Evolutionary conservation across 1,140 invertebrate species (phyloP), one percentile per base, ranked within the genome.

Genomic region (Pomacea maculata): DNA sequence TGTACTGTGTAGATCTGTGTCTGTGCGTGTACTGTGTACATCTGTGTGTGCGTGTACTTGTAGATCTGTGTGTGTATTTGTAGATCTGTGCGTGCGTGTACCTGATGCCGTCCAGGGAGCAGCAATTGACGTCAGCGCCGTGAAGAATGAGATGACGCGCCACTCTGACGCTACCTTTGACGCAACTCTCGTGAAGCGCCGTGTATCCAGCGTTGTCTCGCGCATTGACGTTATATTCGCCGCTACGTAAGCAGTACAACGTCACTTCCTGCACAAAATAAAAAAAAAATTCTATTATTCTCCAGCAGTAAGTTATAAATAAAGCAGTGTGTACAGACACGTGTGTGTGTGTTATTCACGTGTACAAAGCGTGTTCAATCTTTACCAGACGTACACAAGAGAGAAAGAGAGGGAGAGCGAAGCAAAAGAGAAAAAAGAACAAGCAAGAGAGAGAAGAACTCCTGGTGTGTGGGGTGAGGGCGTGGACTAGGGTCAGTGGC

Each of bases 201-300:
- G 97, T 98, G 89, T 97, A 98, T 0, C 97, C 97, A 4, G 97
- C 97, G 91, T 98, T 98, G 89, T 98, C 97, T 87, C 96, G 95
- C 10, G 95, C 95, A 85, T 96, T 96, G 3, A 97, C 95, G 75
- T 94, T 93, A 82, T 95, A 94, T 82, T 95, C 94, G 87, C 96
- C 93, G 88, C 95, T 96, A 90, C 97, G 95, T 83, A 98, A 92
- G 87, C 96, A 97, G 90, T 96, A 97, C 17, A 95, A 94, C 64
- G 96, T 95, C 64, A 97, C 96, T 91, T 98, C 97, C 95, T 97
- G 87, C 12, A 86, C 83, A n/a, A 65, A 10, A 74, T 57, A 55
- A 70, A 3, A 77, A 8, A 14, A 68, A 25, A 25, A 25, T 25
- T 25, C 55, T 7, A 52, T 4, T 6, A 64, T 63, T 61, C 45